Conservation (phyloP, 2,888 invertebrate species). For the Drosophila atripex region DNA sequence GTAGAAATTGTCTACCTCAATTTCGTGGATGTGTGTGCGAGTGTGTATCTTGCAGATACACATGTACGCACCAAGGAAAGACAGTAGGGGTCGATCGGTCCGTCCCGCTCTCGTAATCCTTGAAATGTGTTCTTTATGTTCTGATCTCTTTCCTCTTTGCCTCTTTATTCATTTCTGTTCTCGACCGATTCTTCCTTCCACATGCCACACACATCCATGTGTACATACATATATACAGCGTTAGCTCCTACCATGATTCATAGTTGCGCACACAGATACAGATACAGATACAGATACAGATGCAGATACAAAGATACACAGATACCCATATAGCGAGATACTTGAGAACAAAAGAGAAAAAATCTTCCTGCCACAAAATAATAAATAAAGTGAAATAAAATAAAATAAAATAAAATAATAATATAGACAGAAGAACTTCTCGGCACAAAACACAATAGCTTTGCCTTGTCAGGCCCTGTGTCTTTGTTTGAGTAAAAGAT, state of each 20-base stretch:
- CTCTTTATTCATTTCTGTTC: constrained; percentile 9
- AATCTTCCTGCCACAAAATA: constrained; percentile 24
- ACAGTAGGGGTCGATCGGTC: constrained; percentile 51
- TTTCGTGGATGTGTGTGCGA: constrained; percentile 40
- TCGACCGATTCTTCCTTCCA: constrained; percentile 18
- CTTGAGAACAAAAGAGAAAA: constrained; percentile 19
- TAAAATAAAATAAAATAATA: constrained; percentile 14
- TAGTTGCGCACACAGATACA: constrained; percentile 41
- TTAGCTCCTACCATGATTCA: constrained; percentile 68
- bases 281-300: too few species aligned
- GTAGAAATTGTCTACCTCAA: constrained; percentile 74
- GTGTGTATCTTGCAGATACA: constrained; percentile 67
- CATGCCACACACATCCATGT: constrained; percentile 9
- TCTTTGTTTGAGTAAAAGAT: constrained; percentile 3
- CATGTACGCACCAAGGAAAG: constrained; percentile 62
- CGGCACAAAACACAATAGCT: constrained; percentile 28
- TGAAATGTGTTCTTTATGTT: constrained; percentile 25
- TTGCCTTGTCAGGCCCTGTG: constrained; percentile 40
- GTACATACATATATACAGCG: constrained; percentile 31
- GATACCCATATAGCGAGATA: neutral
- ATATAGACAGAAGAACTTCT: constrained; percentile 5
- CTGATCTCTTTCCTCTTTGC: constrained; percentile 8
- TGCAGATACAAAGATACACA: neutral
- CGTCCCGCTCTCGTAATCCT: constrained; percentile 44
- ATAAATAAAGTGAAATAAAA: constrained; percentile 14